phyloP scores from a whole-genome alignment of 2,888 invertebrate genomes.

The Erebia epiphron region DNA sequence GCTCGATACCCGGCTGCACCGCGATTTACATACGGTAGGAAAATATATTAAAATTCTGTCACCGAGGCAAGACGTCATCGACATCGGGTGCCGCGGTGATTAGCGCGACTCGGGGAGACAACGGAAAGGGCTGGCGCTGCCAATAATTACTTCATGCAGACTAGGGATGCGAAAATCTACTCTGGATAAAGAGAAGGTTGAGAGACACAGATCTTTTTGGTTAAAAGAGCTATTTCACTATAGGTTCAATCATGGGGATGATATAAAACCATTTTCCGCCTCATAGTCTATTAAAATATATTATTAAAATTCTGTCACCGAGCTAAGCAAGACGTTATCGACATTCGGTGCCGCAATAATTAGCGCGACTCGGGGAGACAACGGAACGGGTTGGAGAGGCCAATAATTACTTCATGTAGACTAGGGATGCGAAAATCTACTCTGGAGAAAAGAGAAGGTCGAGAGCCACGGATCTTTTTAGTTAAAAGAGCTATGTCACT shows the following conservation, averaged over 20 bases:
- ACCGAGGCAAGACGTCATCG: slow-evolving; percentile 75
- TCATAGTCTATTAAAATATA: no score
- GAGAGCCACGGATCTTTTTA: neutral
- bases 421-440: neutral
- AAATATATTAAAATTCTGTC: slow-evolving; percentile 82
- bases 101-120: slow-evolving; percentile 64
- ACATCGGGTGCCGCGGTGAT: slow-evolving; percentile 77
- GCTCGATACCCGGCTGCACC: slow-evolving; percentile 59
- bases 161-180: neutral
- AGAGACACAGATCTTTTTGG: neutral
- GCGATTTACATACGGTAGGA: slow-evolving; percentile 74
- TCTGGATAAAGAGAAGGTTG: neutral
- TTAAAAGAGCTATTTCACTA: neutral
- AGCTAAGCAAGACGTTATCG: no score
- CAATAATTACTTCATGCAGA: slow-evolving; percentile 60
- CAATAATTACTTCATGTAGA: slow-evolving; percentile 1
- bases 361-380: no score
- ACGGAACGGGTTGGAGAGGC: no score
- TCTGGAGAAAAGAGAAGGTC: neutral
- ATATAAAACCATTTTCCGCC: no score
- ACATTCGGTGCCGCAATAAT: no score
- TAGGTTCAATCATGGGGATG: neutral
- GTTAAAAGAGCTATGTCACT: no score
- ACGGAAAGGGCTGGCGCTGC: slow-evolving; percentile 77
- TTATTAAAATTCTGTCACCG: no score